phyloP scores from a whole-genome alignment of 2,797 vertebrate genomes.

The Crocidura indochinensis region DNA sequence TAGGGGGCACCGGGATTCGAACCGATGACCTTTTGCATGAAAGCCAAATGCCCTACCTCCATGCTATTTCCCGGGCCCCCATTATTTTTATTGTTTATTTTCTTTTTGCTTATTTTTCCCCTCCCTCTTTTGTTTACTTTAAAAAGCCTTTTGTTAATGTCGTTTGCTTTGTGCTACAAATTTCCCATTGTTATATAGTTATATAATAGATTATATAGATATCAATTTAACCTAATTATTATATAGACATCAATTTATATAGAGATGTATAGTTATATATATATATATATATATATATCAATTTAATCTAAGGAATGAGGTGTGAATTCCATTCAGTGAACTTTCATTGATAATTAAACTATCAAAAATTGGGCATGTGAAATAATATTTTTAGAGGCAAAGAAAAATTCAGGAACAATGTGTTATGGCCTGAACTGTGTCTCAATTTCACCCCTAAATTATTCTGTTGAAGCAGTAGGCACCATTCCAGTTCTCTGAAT shows the following conservation, averaged over 20 bases:
- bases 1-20: too few relatives aligned
- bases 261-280: slow-evolving; percentile 71
- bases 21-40: too few relatives aligned
- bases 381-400: slow-evolving; percentile 11
- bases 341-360: slow-evolving; percentile 15
- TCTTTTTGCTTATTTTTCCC: too few relatives aligned
- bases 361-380: slow-evolving; percentile 54
- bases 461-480: slow-evolving; percentile 7
- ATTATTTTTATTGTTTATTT: too few relatives aligned
- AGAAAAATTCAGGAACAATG: slow-evolving; percentile 50
- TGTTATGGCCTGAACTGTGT: background rate
- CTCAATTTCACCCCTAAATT: background rate
- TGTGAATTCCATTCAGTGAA: background rate
- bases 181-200: slow-evolving; percentile 69
- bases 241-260: slow-evolving; percentile 70
- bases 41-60: too few relatives aligned
- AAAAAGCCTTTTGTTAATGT: slow-evolving; percentile 78
- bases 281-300: slow-evolving; percentile 78
- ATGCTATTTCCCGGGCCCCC: too few relatives aligned
- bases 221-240: slow-evolving; percentile 64
- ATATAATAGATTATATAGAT: slow-evolving; percentile 59
- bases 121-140: slow-evolving; percentile 67
- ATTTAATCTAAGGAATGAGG: slow-evolving; percentile 72
- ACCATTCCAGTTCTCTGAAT: background rate
- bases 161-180: slow-evolving; percentile 83